phyloP scores from a whole-genome alignment of 2,797 vertebrate genomes.

The Leptodactylus fallax region DNA sequence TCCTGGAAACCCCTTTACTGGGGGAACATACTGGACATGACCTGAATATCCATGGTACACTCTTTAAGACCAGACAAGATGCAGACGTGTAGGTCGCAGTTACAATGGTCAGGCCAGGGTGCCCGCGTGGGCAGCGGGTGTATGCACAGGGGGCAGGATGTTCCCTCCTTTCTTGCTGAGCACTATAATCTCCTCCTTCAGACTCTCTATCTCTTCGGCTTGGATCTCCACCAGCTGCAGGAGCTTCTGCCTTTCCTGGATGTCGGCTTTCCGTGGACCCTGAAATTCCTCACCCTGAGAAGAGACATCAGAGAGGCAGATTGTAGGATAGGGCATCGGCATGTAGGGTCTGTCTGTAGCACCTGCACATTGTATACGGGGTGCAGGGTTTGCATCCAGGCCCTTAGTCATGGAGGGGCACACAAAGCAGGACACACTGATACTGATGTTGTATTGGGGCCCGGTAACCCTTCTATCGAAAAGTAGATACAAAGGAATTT shows the following conservation, averaged over 20 bases:
- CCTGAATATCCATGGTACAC: neutral
- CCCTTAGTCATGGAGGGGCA: no score
- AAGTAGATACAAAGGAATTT: no score
- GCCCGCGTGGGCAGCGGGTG: constrained; percentile 29
- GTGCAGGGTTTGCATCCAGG: no score
- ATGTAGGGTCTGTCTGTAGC: no score
- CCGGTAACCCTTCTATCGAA: no score
- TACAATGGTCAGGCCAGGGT: constrained; percentile 13
- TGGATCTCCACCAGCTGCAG: constrained; percentile 72
- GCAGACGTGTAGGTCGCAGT: neutral
- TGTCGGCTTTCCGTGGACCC: constrained; percentile 67
- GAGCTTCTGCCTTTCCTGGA: constrained; percentile 73
- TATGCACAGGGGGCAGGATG: constrained; percentile 72
- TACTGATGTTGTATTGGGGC: no score
- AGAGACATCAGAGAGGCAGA: neutral
- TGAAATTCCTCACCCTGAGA: constrained; percentile 79
- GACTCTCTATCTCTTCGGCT: constrained; percentile 67
- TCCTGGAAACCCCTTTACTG: no score
- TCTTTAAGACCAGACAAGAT: neutral
- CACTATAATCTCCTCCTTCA: constrained; percentile 78
- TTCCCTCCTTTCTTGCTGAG: constrained; percentile 77
- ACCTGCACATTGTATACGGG: no score
- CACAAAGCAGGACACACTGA: no score
- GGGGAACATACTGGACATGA: neutral
- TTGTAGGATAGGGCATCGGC: neutral